Base-by-base conservation (phyloP, 2,888 invertebrate species). In the Mimas tiliae region DNA sequence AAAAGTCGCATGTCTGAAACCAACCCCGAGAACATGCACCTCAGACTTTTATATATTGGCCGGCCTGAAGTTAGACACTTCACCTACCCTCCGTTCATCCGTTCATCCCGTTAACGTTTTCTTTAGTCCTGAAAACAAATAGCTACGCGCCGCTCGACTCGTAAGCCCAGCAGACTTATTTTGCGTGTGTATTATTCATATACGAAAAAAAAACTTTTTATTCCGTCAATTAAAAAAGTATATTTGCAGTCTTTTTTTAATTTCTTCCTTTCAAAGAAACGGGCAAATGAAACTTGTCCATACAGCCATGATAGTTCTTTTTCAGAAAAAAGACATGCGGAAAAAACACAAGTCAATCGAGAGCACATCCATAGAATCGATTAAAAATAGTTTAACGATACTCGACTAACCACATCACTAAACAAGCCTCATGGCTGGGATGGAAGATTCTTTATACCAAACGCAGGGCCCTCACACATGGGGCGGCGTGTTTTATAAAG, bases 401-500 rank as follows among this genome's bases (percentile, higher is more conserved):
- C 21, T 52, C 27, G 27, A 27, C 21, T 27, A 52, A 27, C 38
- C 58, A 58, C 58, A 42, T 58, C 58, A 19, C 58, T 58, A 58
- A 58, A 58, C 58, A 58, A 42, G 19, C 19, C 42, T 42, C 58
- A 58, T 58, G 19, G 42, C 42, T 19, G 38, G 38, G 38, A 16
- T 38, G 42, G n/a, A 55, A 3, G 53, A 48, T 65, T 55, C 55
- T 65, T 65, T 64, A 64, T 64, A 19, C 42, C 64, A 42, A 53
- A 27, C 45, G 53, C 53, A 33, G 33, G 48, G 47, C 50, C 65
- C 51, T 66, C 65, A 55, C 71, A 66, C 69, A 77, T 69, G 69
- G 68, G 73, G 73, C 80, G 78, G 80, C 74, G 38, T 63, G 68
- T 66, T 68, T 70, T 70, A 74, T 80, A 80, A 78, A 78, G 77